A percentile compares a stretch with the other conserved stretches of the same genome.
Evolutionary conservation across 2,888 invertebrate species (phyloP).

Genomic region (Ecliptopera silaceata): DNA sequence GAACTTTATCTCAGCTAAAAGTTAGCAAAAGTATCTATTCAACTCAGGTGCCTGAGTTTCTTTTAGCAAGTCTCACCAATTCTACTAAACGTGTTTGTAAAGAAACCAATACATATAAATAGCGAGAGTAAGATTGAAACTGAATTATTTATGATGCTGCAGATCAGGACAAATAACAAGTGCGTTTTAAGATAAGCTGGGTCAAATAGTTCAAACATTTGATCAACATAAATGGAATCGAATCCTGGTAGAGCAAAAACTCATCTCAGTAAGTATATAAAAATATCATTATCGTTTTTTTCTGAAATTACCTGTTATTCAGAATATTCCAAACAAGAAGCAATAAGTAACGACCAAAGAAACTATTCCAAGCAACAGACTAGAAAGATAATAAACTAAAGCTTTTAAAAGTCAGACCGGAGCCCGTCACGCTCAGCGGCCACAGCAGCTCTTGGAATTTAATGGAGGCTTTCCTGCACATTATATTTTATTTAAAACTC

Average conservation of each 20-base stretch:
- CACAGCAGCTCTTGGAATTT: constrained; percentile 21
- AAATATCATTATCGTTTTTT: background rate
- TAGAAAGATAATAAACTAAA: constrained; percentile 14
- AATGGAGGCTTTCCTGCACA: constrained; percentile 23
- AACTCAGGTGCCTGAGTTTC: constrained; percentile 1
- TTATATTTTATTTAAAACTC: constrained; percentile 24
- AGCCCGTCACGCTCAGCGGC: constrained; percentile 23
- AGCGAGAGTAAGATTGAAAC: background rate
- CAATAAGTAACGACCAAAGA: background rate
- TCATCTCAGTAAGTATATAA: background rate
- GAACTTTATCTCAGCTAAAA: background rate
- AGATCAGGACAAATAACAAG: too few species aligned
- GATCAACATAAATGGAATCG: too few species aligned
- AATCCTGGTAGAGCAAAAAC: too few species aligned
- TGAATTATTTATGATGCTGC: background rate
- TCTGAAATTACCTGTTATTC: background rate
- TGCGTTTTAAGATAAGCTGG: too few species aligned
- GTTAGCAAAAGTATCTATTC: background rate
- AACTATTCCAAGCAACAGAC: background rate
- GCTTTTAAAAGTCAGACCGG: constrained; percentile 20
- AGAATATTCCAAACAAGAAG: background rate
- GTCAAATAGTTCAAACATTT: too few species aligned
- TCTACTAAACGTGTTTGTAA: background rate
- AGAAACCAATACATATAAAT: background rate
- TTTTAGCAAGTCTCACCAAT: background rate